A percentile compares a stretch with the other conserved stretches of the same genome.
phyloP scores from a whole-genome alignment of 1,140 invertebrate species.

The Drosophila kohkoa region DNA sequence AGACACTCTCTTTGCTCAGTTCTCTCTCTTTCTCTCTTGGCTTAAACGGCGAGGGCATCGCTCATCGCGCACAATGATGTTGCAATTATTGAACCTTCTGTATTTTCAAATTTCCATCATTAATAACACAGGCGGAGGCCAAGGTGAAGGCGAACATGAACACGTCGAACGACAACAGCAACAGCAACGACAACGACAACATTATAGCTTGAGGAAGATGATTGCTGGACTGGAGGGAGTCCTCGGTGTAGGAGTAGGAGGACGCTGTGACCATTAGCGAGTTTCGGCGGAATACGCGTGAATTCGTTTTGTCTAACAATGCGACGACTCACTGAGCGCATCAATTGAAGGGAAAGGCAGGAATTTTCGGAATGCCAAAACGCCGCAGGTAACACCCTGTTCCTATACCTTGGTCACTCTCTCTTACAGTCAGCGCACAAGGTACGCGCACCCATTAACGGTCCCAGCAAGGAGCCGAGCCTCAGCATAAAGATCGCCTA shows the following conservation, averaged over 20 bases:
- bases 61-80: conserved; percentile 76
- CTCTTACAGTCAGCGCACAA: conserved; percentile 14
- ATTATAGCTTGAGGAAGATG: background rate
- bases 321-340: conserved; percentile 77
- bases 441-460: conserved; percentile 73
- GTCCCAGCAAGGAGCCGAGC: conserved; percentile 79
- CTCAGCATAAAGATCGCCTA: conserved; percentile 79
- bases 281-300: conserved; percentile 83
- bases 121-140: conserved; percentile 84
- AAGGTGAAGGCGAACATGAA: conserved; percentile 62
- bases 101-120: conserved; percentile 85
- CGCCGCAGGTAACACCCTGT: conserved; percentile 67
- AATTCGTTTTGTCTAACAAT: conserved; percentile 79
- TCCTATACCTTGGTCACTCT: background rate
- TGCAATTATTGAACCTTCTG: conserved; percentile 85
- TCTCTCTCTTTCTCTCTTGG: background rate
- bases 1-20: background rate
- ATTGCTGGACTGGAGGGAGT: conserved; percentile 2
- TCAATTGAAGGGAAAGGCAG: conserved; percentile 70
- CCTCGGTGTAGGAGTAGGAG: conserved; percentile 17
- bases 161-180: conserved; percentile 10
- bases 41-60: conserved; percentile 59
- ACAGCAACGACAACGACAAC: background rate
- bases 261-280: conserved; percentile 83
- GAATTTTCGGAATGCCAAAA: conserved; percentile 76